Percentiles rank a stretch among this genome's conserved stretches.
Conservation (phyloP, 2,888 invertebrate species). For the Sphecodes monilicornis region DNA sequence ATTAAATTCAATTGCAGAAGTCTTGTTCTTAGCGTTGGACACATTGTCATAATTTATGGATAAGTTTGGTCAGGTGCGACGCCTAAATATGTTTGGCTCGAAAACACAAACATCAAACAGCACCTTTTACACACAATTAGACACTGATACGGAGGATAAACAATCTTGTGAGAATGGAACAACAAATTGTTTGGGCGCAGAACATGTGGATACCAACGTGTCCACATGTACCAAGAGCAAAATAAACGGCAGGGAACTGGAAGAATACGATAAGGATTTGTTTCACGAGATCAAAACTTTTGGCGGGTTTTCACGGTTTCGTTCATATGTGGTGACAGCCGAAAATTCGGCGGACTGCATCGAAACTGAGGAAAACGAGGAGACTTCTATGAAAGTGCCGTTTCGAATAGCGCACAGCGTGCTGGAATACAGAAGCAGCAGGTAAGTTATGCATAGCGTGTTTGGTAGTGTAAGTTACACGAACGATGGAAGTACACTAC, state of each 20-base stretch:
- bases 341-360: constrained; percentile 73
- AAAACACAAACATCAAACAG: constrained; percentile 78
- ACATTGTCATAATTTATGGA: constrained; percentile 78
- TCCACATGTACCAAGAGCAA: constrained; percentile 78
- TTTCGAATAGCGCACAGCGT: constrained; percentile 81
- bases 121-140: constrained; percentile 81
- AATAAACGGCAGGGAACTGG: constrained; percentile 72
- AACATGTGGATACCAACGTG: constrained; percentile 77
- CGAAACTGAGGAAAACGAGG: constrained; percentile 71
- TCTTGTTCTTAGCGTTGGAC: constrained; percentile 80
- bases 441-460: constrained; percentile 67
- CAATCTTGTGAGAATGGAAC: constrained; percentile 27
- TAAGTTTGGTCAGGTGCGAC: constrained; percentile 67
- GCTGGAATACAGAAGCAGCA: constrained; percentile 81
- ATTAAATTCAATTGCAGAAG: constrained; percentile 72
- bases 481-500: not conserved
- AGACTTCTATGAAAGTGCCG: constrained; percentile 77
- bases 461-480: not conserved
- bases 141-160: constrained; percentile 68
- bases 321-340: constrained; percentile 81
- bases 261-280: constrained; percentile 76
- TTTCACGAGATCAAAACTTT: constrained; percentile 81
- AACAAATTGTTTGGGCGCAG: constrained; percentile 73
- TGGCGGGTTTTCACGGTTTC: constrained; percentile 81
- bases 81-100: constrained; percentile 81